A percentile compares a stretch with the other conserved stretches of the same genome.
These are phyloP conservation scores for Agrotis exclamationis DNA, from an alignment of 2,888 invertebrate genomes.

Conservation along the genomic window DNA sequence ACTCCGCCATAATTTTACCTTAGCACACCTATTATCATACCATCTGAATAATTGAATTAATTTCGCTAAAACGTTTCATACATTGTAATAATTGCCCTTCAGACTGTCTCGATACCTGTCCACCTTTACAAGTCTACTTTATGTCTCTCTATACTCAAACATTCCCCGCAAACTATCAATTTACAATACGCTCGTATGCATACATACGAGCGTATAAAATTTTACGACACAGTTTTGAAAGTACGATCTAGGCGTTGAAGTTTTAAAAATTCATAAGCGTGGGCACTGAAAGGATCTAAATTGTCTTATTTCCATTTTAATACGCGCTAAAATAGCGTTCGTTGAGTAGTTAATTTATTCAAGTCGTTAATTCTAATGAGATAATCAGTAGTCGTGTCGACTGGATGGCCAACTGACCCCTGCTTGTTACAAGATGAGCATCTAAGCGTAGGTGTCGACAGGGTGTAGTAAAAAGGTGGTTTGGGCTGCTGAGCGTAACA, in stretches of 20 bases:
- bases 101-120: constrained; percentile 28
- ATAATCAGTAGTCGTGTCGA: constrained; percentile 61
- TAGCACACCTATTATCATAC: constrained; percentile 49
- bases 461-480: constrained; percentile 32
- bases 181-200: constrained; percentile 56
- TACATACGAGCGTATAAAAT: constrained; percentile 55
- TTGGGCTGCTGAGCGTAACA: constrained; percentile 26
- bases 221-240: constrained; percentile 54
- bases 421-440: constrained; percentile 37
- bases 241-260: constrained; percentile 48
- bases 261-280: constrained; percentile 65
- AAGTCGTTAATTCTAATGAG: constrained; percentile 65
- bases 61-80: constrained; percentile 60
- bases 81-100: constrained; percentile 57
- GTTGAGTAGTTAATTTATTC: constrained; percentile 63
- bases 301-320: constrained; percentile 68
- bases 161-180: constrained; percentile 60
- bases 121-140: constrained; percentile 45
- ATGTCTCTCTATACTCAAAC: constrained; percentile 38
- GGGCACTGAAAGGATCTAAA: constrained; percentile 59
- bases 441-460: constrained; percentile 48
- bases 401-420: constrained; percentile 58
- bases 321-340: constrained; percentile 58
- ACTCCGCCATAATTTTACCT: constrained; percentile 45
- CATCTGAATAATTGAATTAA: constrained; percentile 62